Evolutionary conservation across 2,888 invertebrate species (phyloP).

Genomic region (Theretra japonica): DNA sequence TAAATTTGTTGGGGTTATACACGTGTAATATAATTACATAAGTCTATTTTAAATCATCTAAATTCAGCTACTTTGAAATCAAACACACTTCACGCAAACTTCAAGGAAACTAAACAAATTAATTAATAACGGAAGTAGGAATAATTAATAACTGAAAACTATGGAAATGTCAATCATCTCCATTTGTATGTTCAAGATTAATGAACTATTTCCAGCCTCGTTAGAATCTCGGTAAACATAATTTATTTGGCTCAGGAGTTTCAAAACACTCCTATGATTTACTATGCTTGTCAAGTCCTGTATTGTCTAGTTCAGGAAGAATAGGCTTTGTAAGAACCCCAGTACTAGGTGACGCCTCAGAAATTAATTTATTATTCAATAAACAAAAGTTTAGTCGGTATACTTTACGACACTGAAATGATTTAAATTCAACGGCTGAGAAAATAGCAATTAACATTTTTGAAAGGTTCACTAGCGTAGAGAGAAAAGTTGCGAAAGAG

Average conservation of each 20-base stretch:
- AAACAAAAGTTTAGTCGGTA: background rate
- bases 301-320: slow-evolving; percentile 11
- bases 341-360: background rate
- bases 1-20: background rate
- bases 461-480: too few relatives aligned
- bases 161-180: slow-evolving; percentile 5
- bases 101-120: background rate
- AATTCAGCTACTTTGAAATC: too few relatives aligned
- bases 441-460: background rate
- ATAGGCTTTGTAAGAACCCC: background rate
- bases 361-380: background rate
- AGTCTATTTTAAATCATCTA: too few relatives aligned
- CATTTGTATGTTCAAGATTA: background rate
- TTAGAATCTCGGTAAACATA: background rate
- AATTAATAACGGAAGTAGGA: background rate
- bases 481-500: too few relatives aligned
- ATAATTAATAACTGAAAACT: background rate
- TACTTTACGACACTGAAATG: background rate
- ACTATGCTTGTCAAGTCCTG: background rate
- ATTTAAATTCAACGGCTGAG: background rate
- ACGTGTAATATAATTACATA: background rate
- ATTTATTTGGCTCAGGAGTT: slow-evolving; percentile 7
- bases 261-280: slow-evolving; percentile 1
- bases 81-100: background rate
- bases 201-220: background rate